Evolutionary conservation across 2,797 vertebrate genomes (phyloP).

Genomic region (Cynodonichthys magdalenae): DNA sequence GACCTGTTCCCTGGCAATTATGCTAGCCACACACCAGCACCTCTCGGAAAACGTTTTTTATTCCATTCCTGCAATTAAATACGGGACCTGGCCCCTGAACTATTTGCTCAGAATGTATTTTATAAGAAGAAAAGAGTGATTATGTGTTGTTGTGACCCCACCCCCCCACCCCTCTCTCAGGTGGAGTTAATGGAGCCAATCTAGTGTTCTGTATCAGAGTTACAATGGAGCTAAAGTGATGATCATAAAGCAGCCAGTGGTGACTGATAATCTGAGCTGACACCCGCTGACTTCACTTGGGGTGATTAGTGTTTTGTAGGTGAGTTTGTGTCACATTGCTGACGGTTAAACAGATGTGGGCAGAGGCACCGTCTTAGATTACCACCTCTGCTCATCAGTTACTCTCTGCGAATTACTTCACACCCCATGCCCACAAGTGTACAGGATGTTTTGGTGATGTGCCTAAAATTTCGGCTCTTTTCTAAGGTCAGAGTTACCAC

Average conservation of each 20-base stretch:
- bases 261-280: constrained; percentile 74
- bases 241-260: constrained; percentile 71
- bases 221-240: constrained; percentile 71
- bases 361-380: constrained; percentile 56
- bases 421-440: constrained; percentile 7
- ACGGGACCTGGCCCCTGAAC: constrained; percentile 85
- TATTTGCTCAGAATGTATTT: constrained; percentile 81
- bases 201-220: constrained; percentile 60
- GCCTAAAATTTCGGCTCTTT: constrained; percentile 41
- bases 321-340: constrained; percentile 70
- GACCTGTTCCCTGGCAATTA: constrained; percentile 99
- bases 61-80: constrained; percentile 93
- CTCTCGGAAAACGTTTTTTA: constrained; percentile 90
- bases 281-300: constrained; percentile 63
- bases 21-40: constrained; percentile 92
- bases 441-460: constrained; percentile 28
- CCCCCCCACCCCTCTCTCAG: constrained; percentile 58
- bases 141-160: constrained; percentile 62
- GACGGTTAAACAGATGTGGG: constrained; percentile 64
- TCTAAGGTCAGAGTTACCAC: constrained; percentile 27
- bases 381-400: constrained; percentile 36
- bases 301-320: constrained; percentile 71
- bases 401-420: constrained; percentile 34
- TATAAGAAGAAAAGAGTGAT: constrained; percentile 75
- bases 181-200: constrained; percentile 66